phyloP scores from a whole-genome alignment of 1,140 invertebrate species.

The Palaemon carinicauda region DNA sequence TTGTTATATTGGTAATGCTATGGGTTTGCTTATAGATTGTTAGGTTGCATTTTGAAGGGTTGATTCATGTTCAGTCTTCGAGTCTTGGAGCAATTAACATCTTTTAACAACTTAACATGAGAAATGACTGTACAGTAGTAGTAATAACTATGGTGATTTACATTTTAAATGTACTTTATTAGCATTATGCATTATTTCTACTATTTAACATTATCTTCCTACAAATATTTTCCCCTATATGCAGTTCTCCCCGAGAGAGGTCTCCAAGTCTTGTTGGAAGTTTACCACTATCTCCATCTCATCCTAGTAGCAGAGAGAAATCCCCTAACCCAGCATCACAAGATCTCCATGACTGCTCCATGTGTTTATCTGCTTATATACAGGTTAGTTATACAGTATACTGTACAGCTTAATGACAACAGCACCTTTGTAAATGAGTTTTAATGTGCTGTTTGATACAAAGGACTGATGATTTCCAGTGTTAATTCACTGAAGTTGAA shows the following conservation, averaged over 20 bases:
- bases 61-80: too few relatives aligned
- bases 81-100: too few relatives aligned
- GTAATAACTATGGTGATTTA: too few relatives aligned
- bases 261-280: conserved; percentile 39
- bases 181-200: background rate
- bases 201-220: background rate
- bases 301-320: conserved; percentile 47
- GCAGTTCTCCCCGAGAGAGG: conserved; percentile 41
- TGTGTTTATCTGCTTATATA: conserved; percentile 48
- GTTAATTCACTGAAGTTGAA: background rate
- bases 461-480: too few relatives aligned
- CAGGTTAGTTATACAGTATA: conserved; percentile 20
- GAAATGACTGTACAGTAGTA: too few relatives aligned
- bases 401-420: background rate
- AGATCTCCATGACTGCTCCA: conserved; percentile 43
- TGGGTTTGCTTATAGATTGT: too few relatives aligned
- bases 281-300: conserved; percentile 33
- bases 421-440: background rate
- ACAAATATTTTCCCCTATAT: background rate
- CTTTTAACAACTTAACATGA: too few relatives aligned
- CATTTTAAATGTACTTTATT: background rate
- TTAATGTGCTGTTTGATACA: background rate
- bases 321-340: conserved; percentile 47
- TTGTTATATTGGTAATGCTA: too few relatives aligned
- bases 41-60: too few relatives aligned